These are phyloP conservation scores for Pseudomyrmex dendroicus DNA, from an alignment of 1,140 invertebrate species.

Conservation along the genomic window DNA sequence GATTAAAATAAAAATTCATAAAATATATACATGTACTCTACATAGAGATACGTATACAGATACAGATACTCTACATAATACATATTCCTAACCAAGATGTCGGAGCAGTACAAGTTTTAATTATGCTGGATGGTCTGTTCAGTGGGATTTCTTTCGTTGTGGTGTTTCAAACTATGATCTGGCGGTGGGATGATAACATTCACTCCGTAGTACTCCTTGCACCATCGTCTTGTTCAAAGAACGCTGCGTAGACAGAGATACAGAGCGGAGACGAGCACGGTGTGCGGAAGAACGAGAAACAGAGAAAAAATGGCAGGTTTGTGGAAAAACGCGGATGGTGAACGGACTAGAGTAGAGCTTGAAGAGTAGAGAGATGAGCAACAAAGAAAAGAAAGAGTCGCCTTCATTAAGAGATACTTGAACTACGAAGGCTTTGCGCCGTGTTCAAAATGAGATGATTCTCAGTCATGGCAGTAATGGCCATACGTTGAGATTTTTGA, in stretches of 20 bases:
- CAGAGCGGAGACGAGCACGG: background rate
- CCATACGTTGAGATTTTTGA: constrained; percentile 71
- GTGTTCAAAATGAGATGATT: constrained; percentile 75
- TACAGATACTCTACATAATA: background rate
- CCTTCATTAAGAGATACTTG: constrained; percentile 77
- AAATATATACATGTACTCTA: background rate
- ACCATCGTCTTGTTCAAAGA: constrained; percentile 62
- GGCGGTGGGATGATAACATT: constrained; percentile 71
- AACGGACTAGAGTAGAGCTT: background rate
- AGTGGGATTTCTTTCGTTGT: constrained; percentile 58
- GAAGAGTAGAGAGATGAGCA: constrained; percentile 34
- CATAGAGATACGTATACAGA: too few species aligned
- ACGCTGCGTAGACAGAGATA: constrained; percentile 14
- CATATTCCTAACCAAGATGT: constrained; percentile 60
- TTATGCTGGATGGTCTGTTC: constrained; percentile 65
- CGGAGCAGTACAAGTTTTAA: constrained; percentile 69
- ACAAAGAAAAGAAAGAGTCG: constrained; percentile 73
- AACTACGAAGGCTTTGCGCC: constrained; percentile 58
- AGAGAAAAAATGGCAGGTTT: constrained; percentile 25
- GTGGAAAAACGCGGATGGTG: background rate
- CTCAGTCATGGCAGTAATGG: constrained; percentile 67
- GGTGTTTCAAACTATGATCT: constrained; percentile 65
- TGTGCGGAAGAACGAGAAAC: constrained; percentile 5
- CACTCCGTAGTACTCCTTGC: constrained; percentile 48
- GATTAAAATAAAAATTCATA: too few species aligned